Conservation (phyloP, 2,888 invertebrate species). For the Metalampra italica region DNA sequence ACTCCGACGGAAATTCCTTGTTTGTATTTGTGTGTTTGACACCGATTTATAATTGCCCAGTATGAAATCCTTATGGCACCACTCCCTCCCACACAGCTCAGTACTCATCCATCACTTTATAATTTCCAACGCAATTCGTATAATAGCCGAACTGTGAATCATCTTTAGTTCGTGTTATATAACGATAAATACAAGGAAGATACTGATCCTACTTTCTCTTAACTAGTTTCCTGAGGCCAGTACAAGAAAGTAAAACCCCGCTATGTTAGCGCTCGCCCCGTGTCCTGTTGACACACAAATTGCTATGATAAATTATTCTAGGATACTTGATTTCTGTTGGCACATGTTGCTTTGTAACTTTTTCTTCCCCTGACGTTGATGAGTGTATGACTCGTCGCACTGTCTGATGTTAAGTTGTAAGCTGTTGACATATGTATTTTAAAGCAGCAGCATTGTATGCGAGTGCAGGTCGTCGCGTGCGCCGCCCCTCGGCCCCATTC, state of each 20-base stretch:
- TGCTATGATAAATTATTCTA: slow-evolving; percentile 63
- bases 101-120: slow-evolving; percentile 8
- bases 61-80: slow-evolving; percentile 3
- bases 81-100: slow-evolving; percentile 6
- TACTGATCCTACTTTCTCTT: slow-evolving; percentile 75
- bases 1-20: slow-evolving; percentile 47
- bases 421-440: not conserved
- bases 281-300: slow-evolving; percentile 76
- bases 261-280: slow-evolving; percentile 68
- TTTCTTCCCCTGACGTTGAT: not conserved
- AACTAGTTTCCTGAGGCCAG: slow-evolving; percentile 74
- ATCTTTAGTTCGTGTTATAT: slow-evolving; percentile 44
- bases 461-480: slow-evolving; percentile 7
- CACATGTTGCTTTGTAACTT: not conserved
- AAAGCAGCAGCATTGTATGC: slow-evolving; percentile 1
- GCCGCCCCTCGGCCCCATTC: slow-evolving; percentile 21
- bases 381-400: not conserved
- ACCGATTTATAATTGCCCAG: slow-evolving; percentile 35
- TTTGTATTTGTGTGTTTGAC: slow-evolving; percentile 26
- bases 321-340: slow-evolving; percentile 39
- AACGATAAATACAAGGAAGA: slow-evolving; percentile 61
- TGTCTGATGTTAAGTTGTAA: not conserved
- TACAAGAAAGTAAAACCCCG: slow-evolving; percentile 77
- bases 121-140: not conserved
- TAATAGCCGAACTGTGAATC: not conserved